Percentiles rank a stretch among this genome's conserved stretches.
phyloP scores from a whole-genome alignment of 1,140 invertebrate species.

The Maconellicoccus hirsutus region DNA sequence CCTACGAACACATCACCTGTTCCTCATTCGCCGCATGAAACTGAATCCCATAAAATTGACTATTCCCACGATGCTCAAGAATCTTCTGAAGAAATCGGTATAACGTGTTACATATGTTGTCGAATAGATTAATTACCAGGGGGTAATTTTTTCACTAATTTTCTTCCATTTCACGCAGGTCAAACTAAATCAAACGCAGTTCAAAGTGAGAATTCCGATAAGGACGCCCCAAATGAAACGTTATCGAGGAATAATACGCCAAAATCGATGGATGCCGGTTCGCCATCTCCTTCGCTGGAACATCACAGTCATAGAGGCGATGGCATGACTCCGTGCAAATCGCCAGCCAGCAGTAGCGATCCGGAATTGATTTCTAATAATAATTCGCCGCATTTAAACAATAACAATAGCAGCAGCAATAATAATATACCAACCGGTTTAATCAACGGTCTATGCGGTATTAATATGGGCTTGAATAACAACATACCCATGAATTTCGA shows the following conservation, averaged over 20 bases:
- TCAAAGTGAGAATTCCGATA: neutral
- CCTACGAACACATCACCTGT: constrained; percentile 36
- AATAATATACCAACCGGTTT: constrained; percentile 36
- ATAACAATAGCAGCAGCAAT: constrained; percentile 33
- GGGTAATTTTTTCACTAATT: neutral
- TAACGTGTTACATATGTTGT: constrained; percentile 25
- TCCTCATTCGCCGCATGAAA: constrained; percentile 18
- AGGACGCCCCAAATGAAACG: neutral
- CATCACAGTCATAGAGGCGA: constrained; percentile 23
- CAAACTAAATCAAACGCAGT: neutral
- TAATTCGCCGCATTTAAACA: constrained; percentile 34
- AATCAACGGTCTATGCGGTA: constrained; percentile 34
- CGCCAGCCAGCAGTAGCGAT: constrained; percentile 40
- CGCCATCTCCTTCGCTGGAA: constrained; percentile 34
- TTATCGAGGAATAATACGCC: constrained; percentile 20
- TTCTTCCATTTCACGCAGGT: neutral
- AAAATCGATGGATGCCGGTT: constrained; percentile 33
- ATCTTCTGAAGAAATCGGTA: neutral
- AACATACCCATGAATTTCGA: constrained; percentile 32
- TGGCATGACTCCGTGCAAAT: constrained; percentile 38
- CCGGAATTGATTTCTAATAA: constrained; percentile 30
- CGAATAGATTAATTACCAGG: neutral
- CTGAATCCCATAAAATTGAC: constrained; percentile 7
- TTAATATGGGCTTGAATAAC: constrained; percentile 39
- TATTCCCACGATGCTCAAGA: constrained; percentile 32